These are phyloP conservation scores for Gallinago stenura DNA, from an alignment of 2,797 vertebrate genomes.

Conservation along the genomic window DNA sequence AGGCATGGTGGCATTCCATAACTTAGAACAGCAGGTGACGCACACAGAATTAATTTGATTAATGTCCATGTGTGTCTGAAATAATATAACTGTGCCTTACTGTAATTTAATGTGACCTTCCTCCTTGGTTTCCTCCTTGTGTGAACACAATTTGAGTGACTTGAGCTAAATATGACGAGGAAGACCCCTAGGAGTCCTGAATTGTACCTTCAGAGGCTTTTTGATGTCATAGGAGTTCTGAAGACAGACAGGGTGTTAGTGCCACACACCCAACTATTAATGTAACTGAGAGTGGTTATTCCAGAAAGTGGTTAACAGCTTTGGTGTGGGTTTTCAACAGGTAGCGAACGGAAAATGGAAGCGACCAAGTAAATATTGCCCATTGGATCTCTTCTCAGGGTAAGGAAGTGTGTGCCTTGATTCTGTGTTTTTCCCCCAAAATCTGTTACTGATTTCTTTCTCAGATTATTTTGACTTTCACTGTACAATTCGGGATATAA, in stretches of 20 bases:
- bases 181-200: background rate
- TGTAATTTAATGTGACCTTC: background rate
- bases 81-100: background rate
- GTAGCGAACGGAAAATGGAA: conserved; percentile 96
- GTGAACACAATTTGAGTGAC: background rate
- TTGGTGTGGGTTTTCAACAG: conserved; percentile 75
- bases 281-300: background rate
- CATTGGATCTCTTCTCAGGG: conserved; percentile 98
- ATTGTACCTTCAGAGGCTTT: background rate
- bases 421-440: background rate
- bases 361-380: conserved; percentile 93
- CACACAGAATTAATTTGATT: background rate
- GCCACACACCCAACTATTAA: background rate
- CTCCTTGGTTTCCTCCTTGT: background rate
- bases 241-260: background rate
- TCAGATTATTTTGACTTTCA: background rate
- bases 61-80: background rate
- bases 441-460: background rate
- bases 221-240: background rate
- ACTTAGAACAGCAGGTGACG: fast-evolving
- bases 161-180: background rate
- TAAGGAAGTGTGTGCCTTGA: conserved; percentile 71
- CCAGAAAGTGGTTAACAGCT: background rate
- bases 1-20: background rate
- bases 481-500: background rate